Base-by-base conservation (phyloP, 2,888 invertebrate genomes). In the Noctua pronuba region DNA sequence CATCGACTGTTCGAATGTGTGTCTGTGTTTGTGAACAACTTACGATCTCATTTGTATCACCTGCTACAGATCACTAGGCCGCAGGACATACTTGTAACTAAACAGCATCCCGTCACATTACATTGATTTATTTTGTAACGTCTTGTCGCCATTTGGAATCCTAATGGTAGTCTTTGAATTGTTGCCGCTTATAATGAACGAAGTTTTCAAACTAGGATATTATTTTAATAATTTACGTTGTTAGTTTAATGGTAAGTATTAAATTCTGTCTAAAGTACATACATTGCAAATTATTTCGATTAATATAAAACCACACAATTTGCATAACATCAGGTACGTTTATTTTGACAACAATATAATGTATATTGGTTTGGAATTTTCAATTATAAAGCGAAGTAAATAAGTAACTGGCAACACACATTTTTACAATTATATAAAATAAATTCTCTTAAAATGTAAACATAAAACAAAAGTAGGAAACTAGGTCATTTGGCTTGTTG, bases 31-130 rank as follows among this genome's bases (percentile, higher is more conserved):
- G 58, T 79, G 52, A 75, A 69, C 64, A 66, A 87, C 52, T 80
- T 86, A 88, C 80, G 52, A 88, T 72, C 72, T 86, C 83, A 85
- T 86, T 65, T 69, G 73, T 82, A 83, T 85, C 85, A 88, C 85
- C 88, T 86, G 88, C 80, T 82, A 62, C 77, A 84, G 81, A 83
- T 86, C 78, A 82, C 83, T 67, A 80, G 67, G 80, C 88, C 86
- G 72, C 85, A 81, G 83, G 85, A 82, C 75, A 82, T 80, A 77
- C 74, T 88, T 82, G 73, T 73, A 77, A 80, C 68, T 79, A 77
- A 76, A 65, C 73, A 78, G 58, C 60, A 70, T 68, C 71, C 65
- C 76, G 85, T 77, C 77, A 87, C 79, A 85, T 86, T 80, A 79
- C 46, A 72, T 70, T 83, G 83, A 85, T 76, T 73, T 83, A 85